These are phyloP conservation scores for Puma concolor DNA, from an alignment of 2,113 vertebrate species.

Conservation along the genomic window DNA sequence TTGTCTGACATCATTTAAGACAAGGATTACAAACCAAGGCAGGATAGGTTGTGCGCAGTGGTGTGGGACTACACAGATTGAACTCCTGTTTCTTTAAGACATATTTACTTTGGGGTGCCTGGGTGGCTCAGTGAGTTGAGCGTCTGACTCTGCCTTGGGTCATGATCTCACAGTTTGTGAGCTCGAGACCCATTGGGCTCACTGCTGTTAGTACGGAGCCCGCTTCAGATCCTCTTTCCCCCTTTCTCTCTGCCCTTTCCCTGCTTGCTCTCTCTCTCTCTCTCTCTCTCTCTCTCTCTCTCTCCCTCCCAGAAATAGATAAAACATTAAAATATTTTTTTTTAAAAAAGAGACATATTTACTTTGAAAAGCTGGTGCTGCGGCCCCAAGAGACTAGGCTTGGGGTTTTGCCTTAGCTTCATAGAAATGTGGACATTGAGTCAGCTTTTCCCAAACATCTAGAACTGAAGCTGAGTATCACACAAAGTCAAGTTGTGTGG, in stretches of 20 bases:
- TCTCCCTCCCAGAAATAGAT: no score
- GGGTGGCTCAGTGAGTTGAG: no score
- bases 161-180: no score
- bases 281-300: no score
- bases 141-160: no score
- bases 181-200: no score
- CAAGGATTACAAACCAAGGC: background rate
- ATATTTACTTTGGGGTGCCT: background rate
- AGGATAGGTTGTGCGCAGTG: fast-evolving
- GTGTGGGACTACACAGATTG: background rate
- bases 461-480: conserved; percentile 23
- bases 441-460: conserved; percentile 32
- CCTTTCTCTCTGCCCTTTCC: no score
- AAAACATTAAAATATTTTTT: no score
- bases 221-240: no score
- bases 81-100: conserved; percentile 14
- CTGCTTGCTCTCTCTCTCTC: no score
- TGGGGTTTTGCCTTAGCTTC: conserved; percentile 38
- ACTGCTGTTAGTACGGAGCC: no score
- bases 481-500: conserved; percentile 2
- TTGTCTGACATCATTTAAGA: background rate
- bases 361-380: background rate
- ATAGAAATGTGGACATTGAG: conserved; percentile 4
- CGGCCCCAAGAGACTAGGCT: background rate
- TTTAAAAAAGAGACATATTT: background rate